These are phyloP conservation scores for Polypterus bichir DNA, from an alignment of 2,113 vertebrate genomes.

Conservation along the genomic window DNA sequence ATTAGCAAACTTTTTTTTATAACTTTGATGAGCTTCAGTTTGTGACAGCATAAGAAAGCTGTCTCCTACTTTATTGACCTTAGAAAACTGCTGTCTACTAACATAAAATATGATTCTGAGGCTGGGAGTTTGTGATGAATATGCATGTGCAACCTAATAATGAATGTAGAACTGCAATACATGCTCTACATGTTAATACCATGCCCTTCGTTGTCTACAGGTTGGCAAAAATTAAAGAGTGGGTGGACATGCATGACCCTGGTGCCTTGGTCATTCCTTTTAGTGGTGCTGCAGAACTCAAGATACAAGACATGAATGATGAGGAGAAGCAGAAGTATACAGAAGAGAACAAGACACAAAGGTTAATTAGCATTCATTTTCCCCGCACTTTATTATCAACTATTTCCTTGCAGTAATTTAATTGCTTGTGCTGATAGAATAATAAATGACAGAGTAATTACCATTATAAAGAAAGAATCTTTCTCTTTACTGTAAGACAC, in stretches of 20 bases:
- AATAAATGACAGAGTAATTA: constrained; percentile 99
- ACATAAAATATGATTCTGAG: constrained; percentile 60
- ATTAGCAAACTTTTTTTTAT: too few relatives aligned
- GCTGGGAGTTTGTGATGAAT: constrained; percentile 70
- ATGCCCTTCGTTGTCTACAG: constrained; percentile 69
- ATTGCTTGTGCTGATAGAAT: constrained; percentile 99
- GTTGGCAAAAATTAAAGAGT: constrained; percentile 98
- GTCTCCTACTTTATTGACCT: constrained; percentile 39
- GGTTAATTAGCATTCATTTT: constrained; percentile 99
- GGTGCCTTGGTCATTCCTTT: constrained; percentile 91
- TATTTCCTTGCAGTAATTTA: constrained; percentile 99
- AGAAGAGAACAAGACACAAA: constrained; percentile 89
- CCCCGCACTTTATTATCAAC: constrained; percentile 97
- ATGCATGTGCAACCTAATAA: constrained; percentile 70
- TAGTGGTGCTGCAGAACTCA: constrained; percentile 86
- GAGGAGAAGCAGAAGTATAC: constrained; percentile 79
- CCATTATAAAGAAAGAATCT: constrained; percentile 99
- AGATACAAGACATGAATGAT: constrained; percentile 76
- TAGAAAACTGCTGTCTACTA: constrained; percentile 37
- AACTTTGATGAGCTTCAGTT: too few relatives aligned
- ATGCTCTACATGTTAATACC: constrained; percentile 73
- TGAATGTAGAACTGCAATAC: constrained; percentile 67
- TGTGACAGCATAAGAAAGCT: too few relatives aligned
- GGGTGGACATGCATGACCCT: constrained; percentile 91
- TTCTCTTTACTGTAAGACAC: constrained; percentile 98